Evolutionary conservation across 2,888 invertebrate genomes (phyloP).

Genomic region (Caenorhabditis wallacei): DNA sequence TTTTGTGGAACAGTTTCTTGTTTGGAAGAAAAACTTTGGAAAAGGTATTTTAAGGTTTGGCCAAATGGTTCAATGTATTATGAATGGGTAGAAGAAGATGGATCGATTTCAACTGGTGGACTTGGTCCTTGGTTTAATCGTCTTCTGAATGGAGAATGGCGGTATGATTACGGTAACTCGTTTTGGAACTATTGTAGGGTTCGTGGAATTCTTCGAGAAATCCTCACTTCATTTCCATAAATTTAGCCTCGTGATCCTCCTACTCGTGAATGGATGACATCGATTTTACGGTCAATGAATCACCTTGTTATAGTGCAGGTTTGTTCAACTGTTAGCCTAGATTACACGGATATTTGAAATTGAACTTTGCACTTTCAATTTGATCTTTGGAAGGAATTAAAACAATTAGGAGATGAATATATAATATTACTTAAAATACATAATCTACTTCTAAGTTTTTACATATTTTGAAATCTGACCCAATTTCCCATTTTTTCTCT

Average conservation of each 20-base stretch:
- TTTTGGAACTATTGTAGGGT: slow-evolving; percentile 61
- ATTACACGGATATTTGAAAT: neutral
- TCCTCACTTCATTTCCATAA: neutral
- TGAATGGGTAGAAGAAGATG: slow-evolving; percentile 29
- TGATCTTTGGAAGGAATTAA: slow-evolving; percentile 1
- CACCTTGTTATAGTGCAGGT: slow-evolving; percentile 57
- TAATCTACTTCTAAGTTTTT: too few species aligned
- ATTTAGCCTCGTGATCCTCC: slow-evolving; percentile 51
- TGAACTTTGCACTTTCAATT: neutral
- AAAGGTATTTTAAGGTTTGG: slow-evolving; percentile 33
- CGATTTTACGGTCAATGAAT: slow-evolving; percentile 57
- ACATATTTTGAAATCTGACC: too few species aligned
- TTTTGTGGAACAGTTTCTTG: too few species aligned
- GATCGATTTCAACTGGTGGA: neutral
- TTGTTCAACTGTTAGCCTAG: neutral
- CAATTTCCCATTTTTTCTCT: too few species aligned
- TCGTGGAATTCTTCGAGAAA: neutral
- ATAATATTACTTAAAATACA: too few species aligned
- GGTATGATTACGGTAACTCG: slow-evolving; percentile 53
- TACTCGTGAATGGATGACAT: slow-evolving; percentile 53
- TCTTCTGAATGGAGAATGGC: slow-evolving; percentile 51
- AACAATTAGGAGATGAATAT: too few species aligned
- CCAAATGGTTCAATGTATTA: slow-evolving; percentile 56
- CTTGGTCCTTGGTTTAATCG: slow-evolving; percentile 55
- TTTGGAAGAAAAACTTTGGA: too few species aligned